Evolutionary conservation across 2,888 invertebrate species (phyloP).

Genomic region (Globia sparganii): DNA sequence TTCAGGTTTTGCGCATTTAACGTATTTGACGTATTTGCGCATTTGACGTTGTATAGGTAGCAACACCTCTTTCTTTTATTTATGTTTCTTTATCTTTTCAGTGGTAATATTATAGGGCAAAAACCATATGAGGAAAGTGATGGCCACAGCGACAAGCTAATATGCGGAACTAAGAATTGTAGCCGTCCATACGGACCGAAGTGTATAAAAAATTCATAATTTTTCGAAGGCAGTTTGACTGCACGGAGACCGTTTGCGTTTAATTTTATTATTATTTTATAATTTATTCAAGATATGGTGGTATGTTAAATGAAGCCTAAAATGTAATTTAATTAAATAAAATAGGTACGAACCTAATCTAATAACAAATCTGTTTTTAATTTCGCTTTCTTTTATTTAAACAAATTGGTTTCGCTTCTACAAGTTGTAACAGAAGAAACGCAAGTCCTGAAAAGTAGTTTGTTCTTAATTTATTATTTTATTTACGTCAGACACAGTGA

Average conservation of each 20-base stretch:
- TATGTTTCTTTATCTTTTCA: slow-evolving; percentile 65
- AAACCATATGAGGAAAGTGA: slow-evolving; percentile 73
- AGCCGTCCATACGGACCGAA: slow-evolving; percentile 69
- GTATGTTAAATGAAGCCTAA: slow-evolving; percentile 2
- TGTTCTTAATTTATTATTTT: no score
- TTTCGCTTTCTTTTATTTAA: background rate
- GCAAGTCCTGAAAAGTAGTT: no score
- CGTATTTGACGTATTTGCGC: no score
- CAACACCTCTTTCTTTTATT: background rate
- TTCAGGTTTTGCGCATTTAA: no score
- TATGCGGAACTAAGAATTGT: slow-evolving; percentile 73
- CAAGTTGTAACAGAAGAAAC: no score
- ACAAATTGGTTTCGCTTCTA: background rate
- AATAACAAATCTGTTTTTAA: background rate
- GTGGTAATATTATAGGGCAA: slow-evolving; percentile 76
- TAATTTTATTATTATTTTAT: background rate
- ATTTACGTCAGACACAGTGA: no score
- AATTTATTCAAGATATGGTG: background rate
- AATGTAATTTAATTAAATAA: slow-evolving; percentile 18
- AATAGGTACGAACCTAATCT: background rate
- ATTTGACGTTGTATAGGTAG: no score
- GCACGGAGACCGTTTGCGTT: background rate
- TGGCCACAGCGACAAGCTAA: slow-evolving; percentile 63
- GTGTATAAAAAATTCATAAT: slow-evolving; percentile 60
- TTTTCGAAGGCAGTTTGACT: background rate